Base-by-base conservation (phyloP, 1,140 invertebrate genomes). In the Trichoplusia ni region DNA sequence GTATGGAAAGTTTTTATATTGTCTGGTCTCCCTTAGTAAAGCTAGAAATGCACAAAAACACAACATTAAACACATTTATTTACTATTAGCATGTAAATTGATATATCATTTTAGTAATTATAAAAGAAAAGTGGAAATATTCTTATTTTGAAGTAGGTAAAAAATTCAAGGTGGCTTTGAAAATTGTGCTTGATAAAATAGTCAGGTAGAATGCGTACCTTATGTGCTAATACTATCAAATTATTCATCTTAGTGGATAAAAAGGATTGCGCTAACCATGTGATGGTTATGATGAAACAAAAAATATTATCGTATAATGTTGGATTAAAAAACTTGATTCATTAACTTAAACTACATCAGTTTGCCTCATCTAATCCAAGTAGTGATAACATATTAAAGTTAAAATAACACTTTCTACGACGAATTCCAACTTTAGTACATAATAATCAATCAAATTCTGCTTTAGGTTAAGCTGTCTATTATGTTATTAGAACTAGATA, bases 1-100 rank as follows among this genome's bases (percentile, higher is more conserved):
- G 70, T 88, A 86, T 77, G 86, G 84, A 80, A 88, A 81, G 73
- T 86, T 82, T 78, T 86, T 83, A 71, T 81, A 83, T 14, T 82
- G 81, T 59, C 71, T 80, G 59, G 71, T 80, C 64, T 90, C 86
- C 86, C 84, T 87, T 71, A 82, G 18, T 73, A 88, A 64, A 46
- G 79, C 88, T 90, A 77, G 65, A 90, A 87, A 38, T n/a, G n/a
- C n/a, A n/a, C n/a, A 71, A 46, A 60, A 33, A 64, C 47, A 46
- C 18, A 59, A 23, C 11, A 16, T 19, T 37, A 29, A 2, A 23
- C n/a, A n/a, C n/a, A n/a, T n/a, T n/a, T n/a, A n/a, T n/a, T n/a
- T n/a, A n/a, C n/a, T n/a, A n/a, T n/a, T n/a, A n/a, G n/a, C n/a
- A n/a, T n/a, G n/a, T n/a, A n/a, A n/a, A n/a, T n/a, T n/a, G n/a